Percentiles rank a stretch among this genome's conserved stretches.
Conservation (phyloP, 2,113 vertebrate species). For the Pseudorasbora parva region DNA sequence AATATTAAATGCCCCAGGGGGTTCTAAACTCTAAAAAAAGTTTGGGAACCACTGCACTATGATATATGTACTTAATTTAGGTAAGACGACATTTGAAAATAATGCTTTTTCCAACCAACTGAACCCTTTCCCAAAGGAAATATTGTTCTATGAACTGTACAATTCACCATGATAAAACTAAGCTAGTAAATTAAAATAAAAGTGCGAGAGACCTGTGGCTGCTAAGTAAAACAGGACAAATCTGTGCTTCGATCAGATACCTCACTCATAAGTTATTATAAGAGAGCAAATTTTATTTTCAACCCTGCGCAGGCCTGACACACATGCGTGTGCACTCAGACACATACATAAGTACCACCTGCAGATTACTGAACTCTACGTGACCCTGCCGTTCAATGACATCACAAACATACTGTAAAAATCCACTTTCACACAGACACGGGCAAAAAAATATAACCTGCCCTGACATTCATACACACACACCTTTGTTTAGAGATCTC, state of each 20-base stretch:
- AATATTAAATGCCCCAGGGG: no score
- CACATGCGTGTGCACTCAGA: background rate
- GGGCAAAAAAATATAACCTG: slow-evolving; percentile 13
- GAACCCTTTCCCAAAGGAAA: background rate
- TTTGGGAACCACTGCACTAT: no score
- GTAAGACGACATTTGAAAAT: no score
- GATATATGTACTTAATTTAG: no score
- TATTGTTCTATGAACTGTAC: background rate
- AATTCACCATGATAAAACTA: slow-evolving; percentile 2
- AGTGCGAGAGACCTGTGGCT: background rate
- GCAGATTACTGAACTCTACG: slow-evolving; percentile 10
- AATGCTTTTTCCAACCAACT: no score
- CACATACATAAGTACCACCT: background rate
- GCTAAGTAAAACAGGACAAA: background rate
- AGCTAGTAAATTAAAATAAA: background rate
- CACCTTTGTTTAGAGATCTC: slow-evolving; percentile 30
- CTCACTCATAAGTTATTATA: background rate
- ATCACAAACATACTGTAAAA: slow-evolving; percentile 32
- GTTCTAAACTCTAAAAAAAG: no score
- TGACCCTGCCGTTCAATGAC: slow-evolving; percentile 27
- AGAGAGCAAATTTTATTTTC: slow-evolving; percentile 9
- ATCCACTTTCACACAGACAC: slow-evolving; percentile 11
- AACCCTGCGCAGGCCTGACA: background rate
- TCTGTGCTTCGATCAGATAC: slow-evolving; percentile 1
- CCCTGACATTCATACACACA: background rate